Evolutionary conservation across 2,888 invertebrate species (phyloP).

Genomic region (Sturmia bella): DNA sequence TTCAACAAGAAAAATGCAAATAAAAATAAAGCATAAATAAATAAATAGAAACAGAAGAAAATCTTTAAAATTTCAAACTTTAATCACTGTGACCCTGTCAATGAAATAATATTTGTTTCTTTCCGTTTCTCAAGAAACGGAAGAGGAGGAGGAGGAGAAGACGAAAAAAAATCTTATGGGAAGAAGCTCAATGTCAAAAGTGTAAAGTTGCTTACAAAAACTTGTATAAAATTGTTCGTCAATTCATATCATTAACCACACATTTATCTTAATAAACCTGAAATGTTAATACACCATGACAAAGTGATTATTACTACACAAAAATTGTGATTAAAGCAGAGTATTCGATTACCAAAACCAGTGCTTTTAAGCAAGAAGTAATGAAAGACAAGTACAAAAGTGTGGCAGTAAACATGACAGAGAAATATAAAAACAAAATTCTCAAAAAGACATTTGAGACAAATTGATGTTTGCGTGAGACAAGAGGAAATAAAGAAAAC

Average conservation of each 20-base stretch:
- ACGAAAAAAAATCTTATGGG: neutral
- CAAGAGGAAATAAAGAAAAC: no score
- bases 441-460: no score
- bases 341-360: constrained; percentile 13
- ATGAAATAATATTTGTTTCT: constrained; percentile 19
- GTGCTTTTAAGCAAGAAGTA: neutral
- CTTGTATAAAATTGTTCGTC: neutral
- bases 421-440: neutral
- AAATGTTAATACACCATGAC: neutral
- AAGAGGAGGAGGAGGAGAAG: neutral
- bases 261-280: neutral
- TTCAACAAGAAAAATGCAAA: constrained; percentile 1
- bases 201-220: constrained; percentile 34
- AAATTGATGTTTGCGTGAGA: no score
- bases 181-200: constrained; percentile 48
- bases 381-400: neutral
- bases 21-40: neutral
- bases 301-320: neutral
- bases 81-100: constrained; percentile 4
- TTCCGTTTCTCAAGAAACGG: constrained; percentile 19
- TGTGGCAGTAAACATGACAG: neutral
- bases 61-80: neutral
- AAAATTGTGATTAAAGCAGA: neutral
- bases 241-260: neutral
- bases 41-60: no score